Evolutionary conservation across 2,113 vertebrate genomes (phyloP).

Genomic region (Zootoca vivipara): DNA sequence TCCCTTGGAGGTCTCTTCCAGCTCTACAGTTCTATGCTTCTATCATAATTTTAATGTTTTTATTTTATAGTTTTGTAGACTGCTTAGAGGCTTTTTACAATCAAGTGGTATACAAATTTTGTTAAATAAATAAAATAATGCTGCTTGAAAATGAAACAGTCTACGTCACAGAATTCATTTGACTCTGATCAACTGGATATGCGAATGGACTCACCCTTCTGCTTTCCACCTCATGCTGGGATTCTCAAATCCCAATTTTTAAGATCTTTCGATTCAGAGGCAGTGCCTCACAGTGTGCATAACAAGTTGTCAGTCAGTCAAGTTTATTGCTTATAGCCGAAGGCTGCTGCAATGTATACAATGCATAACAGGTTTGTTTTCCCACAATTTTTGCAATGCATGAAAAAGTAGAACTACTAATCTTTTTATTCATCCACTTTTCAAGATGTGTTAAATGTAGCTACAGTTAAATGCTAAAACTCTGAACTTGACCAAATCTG

Average conservation of each 20-base stretch:
- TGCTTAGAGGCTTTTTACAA: too few relatives aligned
- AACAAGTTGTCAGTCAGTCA: too few relatives aligned
- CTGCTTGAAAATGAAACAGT: fast-evolving
- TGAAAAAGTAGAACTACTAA: background rate
- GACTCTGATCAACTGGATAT: background rate
- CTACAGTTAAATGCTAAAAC: background rate
- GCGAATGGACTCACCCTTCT: background rate
- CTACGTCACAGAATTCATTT: background rate
- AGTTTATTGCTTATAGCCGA: too few relatives aligned
- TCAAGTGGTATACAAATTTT: too few relatives aligned
- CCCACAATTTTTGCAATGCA: background rate
- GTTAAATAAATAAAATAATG: background rate
- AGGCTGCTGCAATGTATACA: too few relatives aligned
- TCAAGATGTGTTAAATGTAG: background rate
- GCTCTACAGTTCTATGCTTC: too few relatives aligned
- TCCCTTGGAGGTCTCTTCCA: too few relatives aligned
- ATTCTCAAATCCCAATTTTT: background rate
- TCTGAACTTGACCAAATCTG: constrained; percentile 22
- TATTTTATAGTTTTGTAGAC: too few relatives aligned
- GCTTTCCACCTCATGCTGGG: background rate
- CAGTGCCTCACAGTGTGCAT: background rate
- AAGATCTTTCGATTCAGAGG: background rate
- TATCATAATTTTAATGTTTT: too few relatives aligned
- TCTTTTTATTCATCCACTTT: background rate
- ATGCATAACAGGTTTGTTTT: background rate